Evolutionary conservation across 2,888 invertebrate genomes (phyloP), one percentile per base, ranked within the genome.

Genomic region (Byasa hedistus): DNA sequence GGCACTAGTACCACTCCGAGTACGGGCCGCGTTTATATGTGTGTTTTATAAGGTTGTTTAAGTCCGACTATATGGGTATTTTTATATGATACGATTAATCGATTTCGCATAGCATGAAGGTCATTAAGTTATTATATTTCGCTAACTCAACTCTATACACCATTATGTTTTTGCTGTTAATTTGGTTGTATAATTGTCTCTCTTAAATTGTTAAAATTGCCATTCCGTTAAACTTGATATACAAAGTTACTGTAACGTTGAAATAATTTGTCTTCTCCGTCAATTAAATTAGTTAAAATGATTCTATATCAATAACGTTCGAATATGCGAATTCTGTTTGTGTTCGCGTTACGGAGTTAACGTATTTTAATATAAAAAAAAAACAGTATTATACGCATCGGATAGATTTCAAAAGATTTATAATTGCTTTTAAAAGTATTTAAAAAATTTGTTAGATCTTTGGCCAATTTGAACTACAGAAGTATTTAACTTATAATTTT

Each of bases 21-120:
- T 64, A 59, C 51, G 69, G 62, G 65, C 69, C 67, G 66, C 57
- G 70, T 73, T 72, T 72, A 72, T 74, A 75, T 74, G 72, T 70
- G 68, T 70, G 68, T 64, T 66, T 61, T 56, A 59, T 66, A 69
- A 68, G 65, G 63, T 63, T 57, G 59, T 59, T 69, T 17, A 65
- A 61, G 65, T 66, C 39, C 57, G 70, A 71, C 69, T 71, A 71
- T 74, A 76, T 74, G 72, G 72, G 71, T 71, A 68, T 65, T 67
- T 61, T 62, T 71, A 62, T 68, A 69, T 65, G 62, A 52, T 57
- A 57, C 44, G 55, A 67, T 64, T 69, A 72, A 72, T 72, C 69
- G 68, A 73, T 76, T 75, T 51, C 15, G 36, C 59, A 59, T n/a
- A 63, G 21, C 19, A 62, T 59, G 23, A 64, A 24, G 57, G 27